A percentile compares a stretch with the other conserved stretches of the same genome.
phyloP scores from a whole-genome alignment of 2,113 vertebrate genomes.

The Anarhynchus alexandrinus region DNA sequence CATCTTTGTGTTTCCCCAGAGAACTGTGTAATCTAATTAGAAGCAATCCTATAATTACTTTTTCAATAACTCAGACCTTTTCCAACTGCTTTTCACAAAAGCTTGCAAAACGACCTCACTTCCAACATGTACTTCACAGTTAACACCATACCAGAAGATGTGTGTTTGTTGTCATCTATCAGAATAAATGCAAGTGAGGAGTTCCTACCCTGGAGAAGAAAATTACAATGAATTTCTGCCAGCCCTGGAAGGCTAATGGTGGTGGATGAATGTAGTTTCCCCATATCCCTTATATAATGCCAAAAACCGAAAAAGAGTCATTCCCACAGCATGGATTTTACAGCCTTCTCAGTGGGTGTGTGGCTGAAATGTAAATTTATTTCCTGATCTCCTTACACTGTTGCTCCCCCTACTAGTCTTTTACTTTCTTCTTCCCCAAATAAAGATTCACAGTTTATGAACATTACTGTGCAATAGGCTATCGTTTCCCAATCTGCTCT shows the following conservation, averaged over 20 bases:
- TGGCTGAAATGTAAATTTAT: background rate
- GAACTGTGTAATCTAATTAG: background rate
- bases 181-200: background rate
- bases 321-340: background rate
- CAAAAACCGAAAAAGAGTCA: background rate
- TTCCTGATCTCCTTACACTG: background rate
- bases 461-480: background rate
- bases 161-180: background rate
- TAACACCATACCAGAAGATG: background rate
- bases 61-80: background rate
- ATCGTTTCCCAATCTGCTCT: background rate
- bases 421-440: background rate
- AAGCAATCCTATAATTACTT: slow-evolving; percentile 8
- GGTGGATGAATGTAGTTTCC: background rate
- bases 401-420: background rate
- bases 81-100: background rate
- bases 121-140: background rate
- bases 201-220: background rate
- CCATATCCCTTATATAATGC: background rate
- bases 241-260: background rate
- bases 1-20: background rate
- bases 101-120: background rate
- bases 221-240: background rate
- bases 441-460: background rate
- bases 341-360: fast-evolving